Conservation (phyloP, 2,113 vertebrate species). For the Notothenia rossii region DNA sequence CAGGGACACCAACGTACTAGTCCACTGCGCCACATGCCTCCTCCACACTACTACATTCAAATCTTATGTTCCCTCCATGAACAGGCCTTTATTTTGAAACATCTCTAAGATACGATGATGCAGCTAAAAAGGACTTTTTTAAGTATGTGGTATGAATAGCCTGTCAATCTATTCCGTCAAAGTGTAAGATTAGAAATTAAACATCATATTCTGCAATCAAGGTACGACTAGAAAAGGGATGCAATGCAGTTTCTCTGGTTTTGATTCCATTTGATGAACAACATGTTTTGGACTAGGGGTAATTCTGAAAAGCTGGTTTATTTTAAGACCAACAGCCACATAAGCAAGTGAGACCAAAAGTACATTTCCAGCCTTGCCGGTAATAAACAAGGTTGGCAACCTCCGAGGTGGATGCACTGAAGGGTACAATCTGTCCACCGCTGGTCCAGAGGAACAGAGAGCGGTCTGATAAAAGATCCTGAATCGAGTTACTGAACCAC, state of each 20-base stretch:
- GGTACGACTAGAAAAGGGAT: background rate
- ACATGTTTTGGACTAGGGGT: background rate
- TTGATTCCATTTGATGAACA: background rate
- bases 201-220: background rate
- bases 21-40: too few relatives aligned
- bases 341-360: background rate
- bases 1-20: too few relatives aligned
- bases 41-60: background rate
- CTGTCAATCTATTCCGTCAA: background rate
- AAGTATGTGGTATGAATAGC: background rate
- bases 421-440: conserved; percentile 28
- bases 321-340: background rate
- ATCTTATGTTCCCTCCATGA: background rate
- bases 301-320: background rate
- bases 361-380: conserved; percentile 2
- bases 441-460: conserved; percentile 4
- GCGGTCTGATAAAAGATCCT: conserved; percentile 13
- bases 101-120: background rate
- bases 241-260: background rate
- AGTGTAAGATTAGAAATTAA: too few relatives aligned
- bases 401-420: background rate
- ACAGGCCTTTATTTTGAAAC: background rate
- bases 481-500: background rate
- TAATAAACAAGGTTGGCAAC: conserved; percentile 25
- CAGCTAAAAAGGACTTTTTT: background rate